Percentiles rank a stretch among this genome's conserved stretches.
phyloP scores from a whole-genome alignment of 2,888 invertebrate genomes.

The Aelia acuminata region DNA sequence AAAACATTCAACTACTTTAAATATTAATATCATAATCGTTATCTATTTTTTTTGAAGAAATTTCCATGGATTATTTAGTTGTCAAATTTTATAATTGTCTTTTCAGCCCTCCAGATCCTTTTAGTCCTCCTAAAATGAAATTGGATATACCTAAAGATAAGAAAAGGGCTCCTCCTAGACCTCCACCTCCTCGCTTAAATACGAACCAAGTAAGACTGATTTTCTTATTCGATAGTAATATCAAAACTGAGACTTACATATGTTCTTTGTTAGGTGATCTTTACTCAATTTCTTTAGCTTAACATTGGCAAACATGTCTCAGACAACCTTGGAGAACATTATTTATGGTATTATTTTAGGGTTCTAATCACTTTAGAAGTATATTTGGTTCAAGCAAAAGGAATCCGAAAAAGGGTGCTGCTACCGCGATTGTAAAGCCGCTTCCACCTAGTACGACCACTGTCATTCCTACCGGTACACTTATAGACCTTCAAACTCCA shows the following conservation, averaged over 20 bases:
- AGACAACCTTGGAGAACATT: not conserved
- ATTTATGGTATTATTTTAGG: constrained; percentile 27
- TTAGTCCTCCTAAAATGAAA: constrained; percentile 63
- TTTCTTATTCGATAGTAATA: not conserved
- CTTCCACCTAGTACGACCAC: constrained; percentile 60
- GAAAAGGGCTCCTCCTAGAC: constrained; percentile 81
- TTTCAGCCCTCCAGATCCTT: constrained; percentile 66
- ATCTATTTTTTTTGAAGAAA: not conserved
- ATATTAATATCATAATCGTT: not conserved
- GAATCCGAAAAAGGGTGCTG: constrained; percentile 59
- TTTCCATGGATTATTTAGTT: not conserved
- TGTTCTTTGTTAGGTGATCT: not conserved
- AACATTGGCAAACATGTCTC: not conserved
- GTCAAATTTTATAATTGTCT: not conserved
- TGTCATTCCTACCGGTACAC: constrained; percentile 72
- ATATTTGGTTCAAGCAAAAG: constrained; percentile 62
- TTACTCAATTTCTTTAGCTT: not conserved
- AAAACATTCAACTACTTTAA: not conserved
- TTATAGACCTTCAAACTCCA: constrained; percentile 81
- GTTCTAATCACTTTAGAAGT: constrained; percentile 59
- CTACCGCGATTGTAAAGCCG: constrained; percentile 63
- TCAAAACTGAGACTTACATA: not conserved
- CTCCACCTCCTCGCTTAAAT: constrained; percentile 76
- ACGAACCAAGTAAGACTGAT: constrained; percentile 62
- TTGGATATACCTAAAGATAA: constrained; percentile 66